Evolutionary conservation across 2,113 vertebrate genomes (phyloP).

Genomic region (Cinclus mexicanus): DNA sequence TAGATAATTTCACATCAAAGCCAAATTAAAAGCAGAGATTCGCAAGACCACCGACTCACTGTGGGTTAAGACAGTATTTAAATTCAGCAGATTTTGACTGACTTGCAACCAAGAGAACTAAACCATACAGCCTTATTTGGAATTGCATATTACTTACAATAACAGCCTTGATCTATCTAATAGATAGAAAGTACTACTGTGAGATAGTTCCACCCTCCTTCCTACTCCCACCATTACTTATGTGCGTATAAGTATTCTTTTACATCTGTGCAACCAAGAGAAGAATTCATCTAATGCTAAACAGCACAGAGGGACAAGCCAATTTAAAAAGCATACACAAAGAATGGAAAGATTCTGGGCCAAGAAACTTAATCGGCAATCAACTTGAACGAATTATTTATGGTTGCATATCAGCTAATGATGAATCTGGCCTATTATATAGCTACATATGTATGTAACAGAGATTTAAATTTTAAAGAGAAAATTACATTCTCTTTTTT

Average conservation of each 20-base stretch:
- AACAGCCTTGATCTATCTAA: background rate
- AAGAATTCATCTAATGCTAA: background rate
- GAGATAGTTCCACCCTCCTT: background rate
- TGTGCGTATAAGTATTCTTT: background rate
- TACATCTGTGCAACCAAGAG: background rate
- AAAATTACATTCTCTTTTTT: background rate
- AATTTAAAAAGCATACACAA: background rate
- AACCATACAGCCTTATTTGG: conserved; percentile 31
- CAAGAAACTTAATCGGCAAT: conserved; percentile 2
- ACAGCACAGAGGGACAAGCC: background rate
- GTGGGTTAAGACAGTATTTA: background rate
- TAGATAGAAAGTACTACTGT: background rate
- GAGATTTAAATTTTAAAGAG: too few species aligned
- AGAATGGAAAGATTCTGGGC: background rate
- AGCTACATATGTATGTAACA: background rate
- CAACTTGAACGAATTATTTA: background rate
- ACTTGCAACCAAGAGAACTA: conserved; percentile 1
- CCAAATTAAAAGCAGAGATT: background rate
- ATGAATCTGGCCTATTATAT: background rate
- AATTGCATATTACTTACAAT: background rate
- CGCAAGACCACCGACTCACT: background rate
- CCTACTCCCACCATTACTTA: background rate
- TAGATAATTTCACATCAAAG: background rate
- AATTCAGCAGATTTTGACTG: conserved; percentile 27
- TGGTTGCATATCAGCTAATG: background rate